These are phyloP conservation scores for Gasterosteus nipponicus DNA, from an alignment of 2,113 vertebrate species.

Conservation along the genomic window DNA sequence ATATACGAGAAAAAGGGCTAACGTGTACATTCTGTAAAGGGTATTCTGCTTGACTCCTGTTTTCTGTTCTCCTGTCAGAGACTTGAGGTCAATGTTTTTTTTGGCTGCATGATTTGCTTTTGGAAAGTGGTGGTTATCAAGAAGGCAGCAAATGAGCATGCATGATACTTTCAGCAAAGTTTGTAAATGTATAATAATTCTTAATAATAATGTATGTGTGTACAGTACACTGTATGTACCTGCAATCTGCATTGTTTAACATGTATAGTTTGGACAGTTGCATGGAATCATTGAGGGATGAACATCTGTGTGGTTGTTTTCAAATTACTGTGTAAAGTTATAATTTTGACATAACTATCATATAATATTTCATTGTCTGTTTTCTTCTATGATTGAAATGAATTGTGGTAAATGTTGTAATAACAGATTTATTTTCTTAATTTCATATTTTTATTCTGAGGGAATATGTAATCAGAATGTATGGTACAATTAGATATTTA, in stretches of 20 bases:
- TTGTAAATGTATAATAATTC: not conserved
- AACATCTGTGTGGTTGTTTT: slow-evolving; percentile 26
- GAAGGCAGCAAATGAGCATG: slow-evolving; percentile 9
- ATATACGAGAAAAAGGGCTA: not conserved
- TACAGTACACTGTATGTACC: slow-evolving; percentile 6
- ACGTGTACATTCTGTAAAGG: not conserved
- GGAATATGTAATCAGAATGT: slow-evolving; percentile 23
- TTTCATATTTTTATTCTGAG: slow-evolving; percentile 1
- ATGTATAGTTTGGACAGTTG: slow-evolving; percentile 26
- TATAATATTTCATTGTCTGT: slow-evolving; percentile 25
- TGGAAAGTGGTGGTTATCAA: slow-evolving; percentile 14
- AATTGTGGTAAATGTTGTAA: slow-evolving; percentile 27
- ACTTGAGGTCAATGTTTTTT: not conserved
- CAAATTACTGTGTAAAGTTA: slow-evolving; percentile 21
- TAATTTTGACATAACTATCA: slow-evolving; percentile 4
- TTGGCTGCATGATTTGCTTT: slow-evolving; percentile 42
- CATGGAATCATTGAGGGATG: slow-evolving; percentile 41
- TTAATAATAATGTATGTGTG: slow-evolving; percentile 8
- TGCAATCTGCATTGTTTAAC: slow-evolving; percentile 17
- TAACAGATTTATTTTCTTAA: slow-evolving; percentile 30
- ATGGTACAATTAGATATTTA: slow-evolving; percentile 22
- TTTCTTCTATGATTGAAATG: slow-evolving; percentile 30
- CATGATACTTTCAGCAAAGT: slow-evolving; percentile 17
- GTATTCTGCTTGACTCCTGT: not conserved
- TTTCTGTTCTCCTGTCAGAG: slow-evolving; percentile 1